Evolutionary conservation across 1,140 invertebrate genomes (phyloP).

Genomic region (Coboldia fuscipes): DNA sequence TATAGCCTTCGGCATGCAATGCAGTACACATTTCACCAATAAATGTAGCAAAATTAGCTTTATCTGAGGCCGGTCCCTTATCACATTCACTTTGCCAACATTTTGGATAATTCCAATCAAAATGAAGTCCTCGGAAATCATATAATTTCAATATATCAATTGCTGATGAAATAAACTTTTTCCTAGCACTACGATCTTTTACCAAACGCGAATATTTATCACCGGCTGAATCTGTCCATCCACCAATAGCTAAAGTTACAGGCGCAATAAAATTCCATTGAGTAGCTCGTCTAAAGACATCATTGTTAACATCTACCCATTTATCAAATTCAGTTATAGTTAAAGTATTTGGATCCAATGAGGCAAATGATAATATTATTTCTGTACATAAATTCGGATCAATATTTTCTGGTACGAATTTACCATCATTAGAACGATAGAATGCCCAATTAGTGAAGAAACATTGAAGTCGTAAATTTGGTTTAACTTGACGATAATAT

Average conservation of each 20-base stretch:
- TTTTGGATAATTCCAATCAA: conserved; percentile 82
- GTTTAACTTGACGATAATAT: conserved; percentile 6
- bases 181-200: conserved; percentile 32
- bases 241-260: conserved; percentile 62
- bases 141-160: conserved; percentile 46
- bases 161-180: conserved; percentile 41
- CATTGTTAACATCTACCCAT: conserved; percentile 67
- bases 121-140: conserved; percentile 59
- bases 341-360: conserved; percentile 51
- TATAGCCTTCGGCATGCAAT: conserved; percentile 42
- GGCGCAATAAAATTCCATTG: conserved; percentile 25
- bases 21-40: conserved; percentile 57
- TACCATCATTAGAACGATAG: conserved; percentile 58
- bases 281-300: conserved; percentile 27
- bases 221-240: conserved; percentile 70
- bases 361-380: conserved; percentile 77
- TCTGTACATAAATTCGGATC: conserved; percentile 66
- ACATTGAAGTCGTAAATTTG: conserved; percentile 66
- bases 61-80: conserved; percentile 53
- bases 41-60: conserved; percentile 51
- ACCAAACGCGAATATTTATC: conserved; percentile 66
- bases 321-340: conserved; percentile 58
- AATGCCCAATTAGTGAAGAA: conserved; percentile 78
- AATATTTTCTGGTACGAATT: conserved; percentile 68
- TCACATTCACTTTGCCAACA: conserved; percentile 81